Evolutionary conservation across 1,140 invertebrate species (phyloP).

Genomic region (Orussus abietinus): DNA sequence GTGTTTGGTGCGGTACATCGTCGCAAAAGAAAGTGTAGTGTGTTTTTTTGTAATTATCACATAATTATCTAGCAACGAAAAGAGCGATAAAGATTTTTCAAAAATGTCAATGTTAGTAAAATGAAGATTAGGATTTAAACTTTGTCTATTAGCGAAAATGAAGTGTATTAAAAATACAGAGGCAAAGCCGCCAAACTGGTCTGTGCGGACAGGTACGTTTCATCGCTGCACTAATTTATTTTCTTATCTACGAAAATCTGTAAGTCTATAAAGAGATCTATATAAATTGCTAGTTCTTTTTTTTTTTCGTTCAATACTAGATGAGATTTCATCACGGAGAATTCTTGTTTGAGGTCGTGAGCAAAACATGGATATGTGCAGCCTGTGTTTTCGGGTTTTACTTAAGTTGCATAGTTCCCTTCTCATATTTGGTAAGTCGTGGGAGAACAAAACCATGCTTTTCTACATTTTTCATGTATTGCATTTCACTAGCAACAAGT

Average conservation of each 20-base stretch:
- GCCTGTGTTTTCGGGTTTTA: conserved; percentile 18
- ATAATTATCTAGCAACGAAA: no score
- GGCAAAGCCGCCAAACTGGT: conserved; percentile 36
- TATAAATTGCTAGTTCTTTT: not conserved
- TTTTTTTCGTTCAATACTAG: not conserved
- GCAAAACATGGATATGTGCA: conserved; percentile 28
- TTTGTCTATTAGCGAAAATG: conserved; percentile 8
- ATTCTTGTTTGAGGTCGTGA: conserved; percentile 23
- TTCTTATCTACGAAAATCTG: not conserved
- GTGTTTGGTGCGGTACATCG: not conserved
- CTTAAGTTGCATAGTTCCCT: conserved; percentile 17
- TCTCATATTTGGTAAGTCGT: conserved; percentile 9
- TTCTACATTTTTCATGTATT: conserved; percentile 8
- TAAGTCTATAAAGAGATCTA: not conserved
- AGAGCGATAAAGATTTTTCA: conserved; percentile 8
- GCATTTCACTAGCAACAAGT: conserved; percentile 3
- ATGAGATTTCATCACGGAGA: conserved; percentile 12
- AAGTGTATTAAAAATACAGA: conserved; percentile 17
- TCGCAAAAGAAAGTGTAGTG: conserved; percentile 2
- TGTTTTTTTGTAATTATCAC: no score
- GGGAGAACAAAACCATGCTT: conserved; percentile 4
- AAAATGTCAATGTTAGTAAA: conserved; percentile 5
- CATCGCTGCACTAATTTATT: conserved; percentile 39
- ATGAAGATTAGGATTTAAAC: conserved; percentile 3
- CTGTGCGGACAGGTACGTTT: conserved; percentile 48